Conservation (phyloP, 1,140 invertebrate genomes). For the Rhopalosiphum padi region DNA sequence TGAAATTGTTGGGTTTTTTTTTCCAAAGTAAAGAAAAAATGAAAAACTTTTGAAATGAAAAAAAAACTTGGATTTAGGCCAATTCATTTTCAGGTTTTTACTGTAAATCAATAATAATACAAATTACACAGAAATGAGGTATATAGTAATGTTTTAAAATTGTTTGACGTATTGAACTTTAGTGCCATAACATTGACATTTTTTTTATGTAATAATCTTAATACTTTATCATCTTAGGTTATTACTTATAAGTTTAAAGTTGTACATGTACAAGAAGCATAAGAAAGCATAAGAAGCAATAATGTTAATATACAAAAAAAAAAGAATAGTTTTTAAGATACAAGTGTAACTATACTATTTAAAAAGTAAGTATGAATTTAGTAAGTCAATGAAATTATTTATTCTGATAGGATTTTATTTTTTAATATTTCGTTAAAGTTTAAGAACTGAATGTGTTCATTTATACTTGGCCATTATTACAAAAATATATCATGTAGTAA, state of each 20-base stretch:
- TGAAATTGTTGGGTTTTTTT: background rate
- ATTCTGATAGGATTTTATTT: background rate
- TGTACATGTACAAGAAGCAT: no score
- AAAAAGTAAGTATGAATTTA: background rate
- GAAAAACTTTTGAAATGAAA: background rate
- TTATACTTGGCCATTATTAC: background rate
- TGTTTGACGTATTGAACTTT: background rate
- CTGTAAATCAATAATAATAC: conserved; percentile 23
- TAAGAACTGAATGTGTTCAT: background rate
- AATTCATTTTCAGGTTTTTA: background rate
- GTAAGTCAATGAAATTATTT: background rate
- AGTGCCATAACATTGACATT: background rate
- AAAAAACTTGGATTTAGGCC: background rate
- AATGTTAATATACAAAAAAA: background rate
- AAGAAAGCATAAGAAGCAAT: background rate
- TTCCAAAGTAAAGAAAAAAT: background rate
- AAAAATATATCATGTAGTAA: background rate
- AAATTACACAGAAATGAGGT: background rate
- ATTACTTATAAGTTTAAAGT: background rate
- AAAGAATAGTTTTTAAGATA: background rate
- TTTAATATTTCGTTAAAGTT: background rate
- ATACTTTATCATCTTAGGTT: background rate
- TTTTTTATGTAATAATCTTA: background rate
- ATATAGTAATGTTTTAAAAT: background rate
- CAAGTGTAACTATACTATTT: no score